These are phyloP conservation scores for Brachyrhaphis roseni DNA, from an alignment of 2,797 vertebrate species.

Conservation along the genomic window DNA sequence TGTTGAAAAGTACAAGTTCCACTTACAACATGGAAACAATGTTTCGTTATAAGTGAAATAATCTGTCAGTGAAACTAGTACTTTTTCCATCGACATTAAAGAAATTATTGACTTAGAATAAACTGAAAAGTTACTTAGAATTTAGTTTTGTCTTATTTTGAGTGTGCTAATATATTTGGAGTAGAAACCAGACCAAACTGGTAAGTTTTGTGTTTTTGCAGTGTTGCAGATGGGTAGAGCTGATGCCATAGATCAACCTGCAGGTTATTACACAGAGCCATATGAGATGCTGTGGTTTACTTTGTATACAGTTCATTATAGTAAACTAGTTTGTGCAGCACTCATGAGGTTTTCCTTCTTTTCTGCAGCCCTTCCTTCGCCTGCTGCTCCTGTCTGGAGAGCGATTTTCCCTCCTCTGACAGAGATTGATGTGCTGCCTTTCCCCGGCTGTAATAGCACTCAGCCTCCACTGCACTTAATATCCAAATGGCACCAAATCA, in stretches of 20 bases:
- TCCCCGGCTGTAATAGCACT: constrained; percentile 60
- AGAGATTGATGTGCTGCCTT: constrained; percentile 71
- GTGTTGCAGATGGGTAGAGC: constrained; percentile 7
- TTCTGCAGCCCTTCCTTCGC: constrained; percentile 39
- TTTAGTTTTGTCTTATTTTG: too few species aligned
- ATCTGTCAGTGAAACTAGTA: too few species aligned
- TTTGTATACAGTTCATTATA: constrained; percentile 39
- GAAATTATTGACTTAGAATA: too few species aligned
- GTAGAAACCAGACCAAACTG: too few species aligned
- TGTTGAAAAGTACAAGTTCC: too few species aligned
- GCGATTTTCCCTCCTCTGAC: constrained; percentile 64
- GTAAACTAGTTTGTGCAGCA: constrained; percentile 28
- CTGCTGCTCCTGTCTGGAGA: constrained; percentile 49
- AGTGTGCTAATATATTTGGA: too few species aligned
- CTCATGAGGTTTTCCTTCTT: constrained; percentile 47
- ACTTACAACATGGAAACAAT: too few species aligned
- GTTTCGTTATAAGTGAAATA: too few species aligned
- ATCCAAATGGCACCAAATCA: constrained; percentile 74
- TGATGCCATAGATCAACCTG: constrained; percentile 19
- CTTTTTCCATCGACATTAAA: too few species aligned
- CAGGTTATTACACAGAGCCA: constrained; percentile 23
- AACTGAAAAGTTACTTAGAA: too few species aligned
- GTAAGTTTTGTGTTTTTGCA: too few species aligned
- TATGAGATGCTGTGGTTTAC: constrained; percentile 30
- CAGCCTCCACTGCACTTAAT: constrained; percentile 72